Conservation (phyloP, 2,113 vertebrate genomes). For the Solenodon paradoxus region DNA sequence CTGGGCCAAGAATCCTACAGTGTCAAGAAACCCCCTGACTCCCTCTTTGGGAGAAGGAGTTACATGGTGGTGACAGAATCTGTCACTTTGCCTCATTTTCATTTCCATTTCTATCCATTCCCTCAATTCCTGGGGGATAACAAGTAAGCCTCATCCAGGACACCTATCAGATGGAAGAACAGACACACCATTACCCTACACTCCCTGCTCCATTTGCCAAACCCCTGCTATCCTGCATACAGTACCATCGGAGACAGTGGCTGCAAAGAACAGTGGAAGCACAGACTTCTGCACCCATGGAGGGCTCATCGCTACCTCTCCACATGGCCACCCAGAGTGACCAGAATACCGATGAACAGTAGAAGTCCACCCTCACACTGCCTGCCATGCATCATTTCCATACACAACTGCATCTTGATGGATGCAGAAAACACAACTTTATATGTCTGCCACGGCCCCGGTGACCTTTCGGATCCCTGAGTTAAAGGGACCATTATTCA, state of each 20-base stretch:
- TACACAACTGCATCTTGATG: conserved; percentile 22
- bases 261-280: neutral
- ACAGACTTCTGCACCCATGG: neutral
- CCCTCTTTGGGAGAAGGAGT: fast-evolving
- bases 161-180: neutral
- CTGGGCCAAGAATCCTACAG: neutral
- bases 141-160: neutral
- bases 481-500: conserved; percentile 64
- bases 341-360: neutral
- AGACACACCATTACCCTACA: neutral
- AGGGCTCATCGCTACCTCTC: neutral
- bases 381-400: conserved; percentile 24
- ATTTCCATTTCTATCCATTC: neutral
- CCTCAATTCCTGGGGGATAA: neutral
- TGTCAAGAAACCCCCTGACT: neutral
- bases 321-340: neutral
- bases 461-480: conserved; percentile 59
- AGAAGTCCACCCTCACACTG: neutral
- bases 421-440: conserved; percentile 55
- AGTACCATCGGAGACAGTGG: neutral
- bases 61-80: neutral
- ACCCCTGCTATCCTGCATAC: neutral
- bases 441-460: neutral
- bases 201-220: neutral
- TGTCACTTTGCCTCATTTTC: neutral